These are phyloP conservation scores for Mesocentrotus franciscanus DNA, from an alignment of 53 echinoderm and acorn worm genomes.

Conservation along the genomic window DNA sequence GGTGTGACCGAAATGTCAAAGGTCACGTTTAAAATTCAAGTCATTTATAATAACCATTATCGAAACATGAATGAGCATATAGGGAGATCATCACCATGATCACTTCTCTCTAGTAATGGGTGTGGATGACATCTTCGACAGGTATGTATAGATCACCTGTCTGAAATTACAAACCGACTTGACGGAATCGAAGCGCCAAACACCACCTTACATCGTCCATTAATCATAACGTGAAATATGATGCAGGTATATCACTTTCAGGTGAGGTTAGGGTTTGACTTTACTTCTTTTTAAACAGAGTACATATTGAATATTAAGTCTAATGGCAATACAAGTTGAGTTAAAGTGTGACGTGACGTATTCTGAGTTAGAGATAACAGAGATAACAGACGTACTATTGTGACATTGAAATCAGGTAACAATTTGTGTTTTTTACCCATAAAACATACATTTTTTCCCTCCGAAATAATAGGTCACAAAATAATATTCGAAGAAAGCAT, in stretches of 20 bases:
- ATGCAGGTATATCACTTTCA: not conserved
- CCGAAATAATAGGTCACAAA: no score
- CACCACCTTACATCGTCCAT: not conserved
- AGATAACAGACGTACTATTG: no score
- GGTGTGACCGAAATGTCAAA: not conserved
- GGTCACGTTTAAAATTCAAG: not conserved
- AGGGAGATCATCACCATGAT: not conserved
- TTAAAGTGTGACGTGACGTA: not conserved
- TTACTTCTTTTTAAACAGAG: not conserved
- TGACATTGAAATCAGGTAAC: no score
- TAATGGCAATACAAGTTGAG: not conserved
- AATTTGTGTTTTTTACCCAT: no score
- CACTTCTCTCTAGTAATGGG: not conserved
- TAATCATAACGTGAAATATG: constrained; percentile 20
- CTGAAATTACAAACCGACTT: not conserved
- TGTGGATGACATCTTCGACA: not conserved
- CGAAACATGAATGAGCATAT: constrained; percentile 1
- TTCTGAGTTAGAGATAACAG: not conserved
- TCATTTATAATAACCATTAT: constrained; percentile 2
- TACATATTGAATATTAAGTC: not conserved
- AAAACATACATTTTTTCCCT: no score
- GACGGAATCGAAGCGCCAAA: not conserved
- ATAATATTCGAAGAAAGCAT: no score
- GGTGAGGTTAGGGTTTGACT: not conserved
- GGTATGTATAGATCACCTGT: not conserved